Base-by-base conservation (phyloP, 2,888 invertebrate species). In the Reticulitermes lucifugus region DNA sequence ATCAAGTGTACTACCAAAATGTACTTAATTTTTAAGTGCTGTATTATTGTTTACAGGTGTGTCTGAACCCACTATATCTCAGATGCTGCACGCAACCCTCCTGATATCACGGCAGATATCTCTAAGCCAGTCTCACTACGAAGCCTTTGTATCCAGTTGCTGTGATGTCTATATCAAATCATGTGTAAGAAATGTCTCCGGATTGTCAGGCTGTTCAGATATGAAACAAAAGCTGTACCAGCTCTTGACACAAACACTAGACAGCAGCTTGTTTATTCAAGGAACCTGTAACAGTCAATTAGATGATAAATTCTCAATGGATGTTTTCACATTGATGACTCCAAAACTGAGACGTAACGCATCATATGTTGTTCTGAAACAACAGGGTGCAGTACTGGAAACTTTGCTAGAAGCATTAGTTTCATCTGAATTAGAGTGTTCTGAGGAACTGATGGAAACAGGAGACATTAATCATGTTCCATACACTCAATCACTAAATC, bases 51-150 rank as follows among this genome's bases (percentile, higher is more conserved):
- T 91, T 91, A 83, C 90, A 93, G 94, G 93, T 51, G 90, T 91
- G 79, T 94, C 95, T 86, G 92, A 93, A 88, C 94, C 95, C 29
- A 93, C 92, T 21, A 89, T 94, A 73, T 93, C 93, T 41, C 94
- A 95, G 88, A 90, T 96, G 60, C 90, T 96, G 22, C 94, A 94
- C 89, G 93, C 94, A 0, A 93, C 94, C 0, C 93, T 93, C 88
- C 90, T 96, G 85, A 92, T 94, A 71, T 92, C 92, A 83, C 95
- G 96, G 89, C 94, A 95, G 90, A 89, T 94, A 71, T 90, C 93
- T 4, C 91, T 94, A 81, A 95, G 95, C 0, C 92, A 94, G 83
- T 89, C 92, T 0, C 89, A 91, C n/a, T 88, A 89, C 21, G 90
- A 91, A n/a, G 94, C 95, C 0, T 90, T 95, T 86, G 88, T 90